Evolutionary conservation across 1,140 invertebrate genomes (phyloP), one percentile per base, ranked within the genome.

Genomic region (Lepidotrigona ventralis): DNA sequence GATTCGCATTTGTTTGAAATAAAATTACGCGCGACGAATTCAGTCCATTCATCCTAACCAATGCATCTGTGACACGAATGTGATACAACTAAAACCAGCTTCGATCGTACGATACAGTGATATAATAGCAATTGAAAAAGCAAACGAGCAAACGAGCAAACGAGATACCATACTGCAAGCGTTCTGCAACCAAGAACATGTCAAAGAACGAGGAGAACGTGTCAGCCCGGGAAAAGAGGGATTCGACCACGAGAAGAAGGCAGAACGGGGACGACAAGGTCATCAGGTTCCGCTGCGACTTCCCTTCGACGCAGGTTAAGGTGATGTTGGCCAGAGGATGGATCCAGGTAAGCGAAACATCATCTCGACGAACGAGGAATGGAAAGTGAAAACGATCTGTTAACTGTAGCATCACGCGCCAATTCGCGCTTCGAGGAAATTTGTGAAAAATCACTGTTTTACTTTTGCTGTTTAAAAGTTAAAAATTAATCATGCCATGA

Each of bases 271-370:
- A 75, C n/a, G 84, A 84, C 26, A 92, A 88, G 75, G 64, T 74
- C 29, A 85, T 92, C 74, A 91, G 81, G 84, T 92, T 90, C 64
- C 88, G 91, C 12, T 92, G 91, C 64, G 91, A 92, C 73, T 90
- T 88, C 75, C 77, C 79, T 21, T 90, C 91, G 46, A 92, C 90
- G 58, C 90, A 90, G 63, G 53, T 89, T 54, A 89, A 82, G 60
- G 91, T 92, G 63, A 90, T 92, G 88, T 74, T 91, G 46, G 85
- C 92, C 14, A 86, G 92, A 89, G 92, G 91, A 80, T 92, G 92
- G 92, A 81, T 15, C 17, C 87, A 89, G 86, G 91, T 92, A 91
- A 90, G 84, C 75, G 58, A 71, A 85, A 19, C 69, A 26, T n/a
- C n/a, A 54, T 46, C 64, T 63, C 76, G 69, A 75, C 70, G 29